Conservation (phyloP, 2,113 vertebrate genomes). For the Elgaria multicarinata region DNA sequence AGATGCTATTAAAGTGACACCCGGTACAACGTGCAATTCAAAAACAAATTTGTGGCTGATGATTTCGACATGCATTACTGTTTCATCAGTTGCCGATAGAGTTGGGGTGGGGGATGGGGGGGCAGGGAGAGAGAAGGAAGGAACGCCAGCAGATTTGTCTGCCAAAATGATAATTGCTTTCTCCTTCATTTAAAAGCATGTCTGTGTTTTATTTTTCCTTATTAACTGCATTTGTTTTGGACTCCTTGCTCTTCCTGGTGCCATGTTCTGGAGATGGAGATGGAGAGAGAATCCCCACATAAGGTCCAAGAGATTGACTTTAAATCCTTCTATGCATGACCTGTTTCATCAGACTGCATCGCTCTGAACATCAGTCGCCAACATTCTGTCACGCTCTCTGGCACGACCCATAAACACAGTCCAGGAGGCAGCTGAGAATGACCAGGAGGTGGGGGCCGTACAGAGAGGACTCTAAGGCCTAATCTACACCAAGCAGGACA, state of each 20-base stretch:
- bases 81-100: slow-evolving; percentile 43
- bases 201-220: slow-evolving; percentile 32
- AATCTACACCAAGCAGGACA: no score
- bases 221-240: slow-evolving; percentile 14
- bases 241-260: neutral
- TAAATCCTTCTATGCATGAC: no score
- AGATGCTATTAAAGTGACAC: slow-evolving; percentile 56
- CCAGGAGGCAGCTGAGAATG: neutral
- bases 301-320: neutral
- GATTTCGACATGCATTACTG: slow-evolving; percentile 26
- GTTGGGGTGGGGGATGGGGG: neutral
- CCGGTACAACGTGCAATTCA: neutral
- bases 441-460: neutral
- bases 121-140: neutral
- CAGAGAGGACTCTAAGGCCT: no score
- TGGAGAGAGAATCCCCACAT: neutral
- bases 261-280: neutral
- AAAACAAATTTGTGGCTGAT: slow-evolving; percentile 44
- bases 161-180: slow-evolving; percentile 41
- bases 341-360: neutral
- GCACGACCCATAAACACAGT: neutral
- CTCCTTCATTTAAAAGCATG: slow-evolving; percentile 15
- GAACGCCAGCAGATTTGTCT: neutral
- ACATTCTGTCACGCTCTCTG: neutral
- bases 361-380: neutral